A percentile compares a stretch with the other conserved stretches of the same genome.
These are phyloP conservation scores for Drosophila algonquin DNA, from an alignment of 2,888 invertebrate species.

Conservation along the genomic window DNA sequence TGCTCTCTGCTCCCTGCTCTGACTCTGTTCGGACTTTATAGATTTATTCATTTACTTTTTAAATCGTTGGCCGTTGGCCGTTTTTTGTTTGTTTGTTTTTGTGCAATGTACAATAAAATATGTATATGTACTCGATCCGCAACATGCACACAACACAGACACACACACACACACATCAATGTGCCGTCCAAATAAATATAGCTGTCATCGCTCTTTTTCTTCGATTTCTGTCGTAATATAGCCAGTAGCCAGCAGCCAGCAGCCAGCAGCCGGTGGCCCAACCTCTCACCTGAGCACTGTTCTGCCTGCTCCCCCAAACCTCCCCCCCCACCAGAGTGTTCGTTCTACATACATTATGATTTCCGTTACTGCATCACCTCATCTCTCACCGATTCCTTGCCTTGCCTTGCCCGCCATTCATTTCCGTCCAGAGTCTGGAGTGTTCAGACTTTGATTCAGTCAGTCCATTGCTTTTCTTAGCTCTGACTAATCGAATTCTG, in stretches of 20 bases:
- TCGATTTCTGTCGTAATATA: conserved; percentile 40
- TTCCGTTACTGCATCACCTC: conserved; percentile 42
- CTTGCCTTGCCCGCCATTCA: background rate
- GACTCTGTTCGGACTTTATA: conserved; percentile 28
- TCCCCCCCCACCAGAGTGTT: background rate
- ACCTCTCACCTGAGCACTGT: conserved; percentile 25
- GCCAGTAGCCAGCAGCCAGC: too few species aligned
- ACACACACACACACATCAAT: conserved; percentile 20
- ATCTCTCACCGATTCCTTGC: background rate
- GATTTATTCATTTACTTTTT: conserved; percentile 61
- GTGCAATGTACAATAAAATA: conserved; percentile 45
- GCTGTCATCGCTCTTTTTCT: conserved; percentile 39
- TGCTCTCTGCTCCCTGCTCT: background rate
- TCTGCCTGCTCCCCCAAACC: background rate
- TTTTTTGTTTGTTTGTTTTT: conserved; percentile 49
- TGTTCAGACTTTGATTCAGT: conserved; percentile 9
- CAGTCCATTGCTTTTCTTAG: conserved; percentile 26
- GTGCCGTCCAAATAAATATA: conserved; percentile 55
- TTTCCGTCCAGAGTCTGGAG: conserved; percentile 26
- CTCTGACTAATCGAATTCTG: conserved; percentile 63
- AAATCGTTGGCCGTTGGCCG: background rate
- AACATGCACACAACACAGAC: background rate
- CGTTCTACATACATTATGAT: conserved; percentile 25
- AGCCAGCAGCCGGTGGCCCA: background rate
- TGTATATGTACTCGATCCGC: conserved; percentile 35